Base-by-base conservation (phyloP, 2,797 vertebrate genomes). In the Acomys russatus region DNA sequence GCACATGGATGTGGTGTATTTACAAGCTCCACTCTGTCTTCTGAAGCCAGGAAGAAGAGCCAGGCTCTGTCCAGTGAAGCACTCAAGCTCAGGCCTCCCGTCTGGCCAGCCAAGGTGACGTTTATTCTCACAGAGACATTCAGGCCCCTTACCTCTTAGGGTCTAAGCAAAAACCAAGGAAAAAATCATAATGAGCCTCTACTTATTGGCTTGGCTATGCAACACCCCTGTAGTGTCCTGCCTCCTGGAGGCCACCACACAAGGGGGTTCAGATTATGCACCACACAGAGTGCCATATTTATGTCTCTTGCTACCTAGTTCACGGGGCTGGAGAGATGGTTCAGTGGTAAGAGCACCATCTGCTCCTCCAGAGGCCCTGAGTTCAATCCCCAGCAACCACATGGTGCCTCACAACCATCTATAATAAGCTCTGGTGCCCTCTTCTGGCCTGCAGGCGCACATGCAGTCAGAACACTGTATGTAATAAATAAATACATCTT, bases 121-220 rank as follows among this genome's bases (percentile, higher is more conserved):
- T 87, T 92, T 56, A 70, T 83, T 94, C 85, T 78, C 71, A 15
- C 1, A 93, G 59, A 82, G 44, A 90, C 92, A 66, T 56, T 30
- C n/a, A 80, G 33, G 70, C 63, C 70, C 44, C 38, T 23, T 11
- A 6, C 77, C 10, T 5, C 18, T 23, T 30, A 44, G n/a, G 61
- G 28, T 35, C 28, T 64, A 22, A 78, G 71, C 64, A 79, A 80
- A 56, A 83, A 51, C n/a, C 38, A 30, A n/a, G 79, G 59, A 59
- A 83, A 83, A 61, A 61, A 51, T 38, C 49, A 8, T 78, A 18
- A 38, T 14, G 2, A 64, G 20, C 30, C 49, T 28, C 88, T 11
- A 1, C 68, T 25, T 49, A 56, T 28, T 30, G 70, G 63, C 70
- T 20, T 56, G 12, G 56, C 70, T 76, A 17, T 7, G 23, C 63